These are phyloP conservation scores for Synergus umbraculus DNA, from an alignment of 2,888 invertebrate genomes.

Conservation along the genomic window DNA sequence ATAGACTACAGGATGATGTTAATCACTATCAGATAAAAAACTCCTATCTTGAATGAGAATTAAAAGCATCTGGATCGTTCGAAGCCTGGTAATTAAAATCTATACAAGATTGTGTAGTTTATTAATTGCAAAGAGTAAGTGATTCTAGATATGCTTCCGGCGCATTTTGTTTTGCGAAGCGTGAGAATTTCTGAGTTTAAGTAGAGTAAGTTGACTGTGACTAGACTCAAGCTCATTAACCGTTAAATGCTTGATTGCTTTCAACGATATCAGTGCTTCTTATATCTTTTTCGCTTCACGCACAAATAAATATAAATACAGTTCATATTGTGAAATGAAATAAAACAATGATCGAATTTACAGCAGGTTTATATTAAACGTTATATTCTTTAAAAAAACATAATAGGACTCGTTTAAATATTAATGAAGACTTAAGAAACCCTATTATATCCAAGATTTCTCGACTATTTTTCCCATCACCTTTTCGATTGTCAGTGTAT, in stretches of 20 bases:
- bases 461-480: background rate
- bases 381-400: too few species aligned
- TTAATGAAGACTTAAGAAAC: background rate
- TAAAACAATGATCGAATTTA: too few species aligned
- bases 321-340: too few species aligned
- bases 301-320: too few species aligned
- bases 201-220: conserved; percentile 19
- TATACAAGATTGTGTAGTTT: background rate
- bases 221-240: conserved; percentile 34
- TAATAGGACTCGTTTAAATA: too few species aligned
- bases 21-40: background rate
- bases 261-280: conserved; percentile 29
- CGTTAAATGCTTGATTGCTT: conserved; percentile 7
- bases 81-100: conserved; percentile 21
- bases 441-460: background rate
- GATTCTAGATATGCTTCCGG: conserved; percentile 32
- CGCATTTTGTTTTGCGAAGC: conserved; percentile 21
- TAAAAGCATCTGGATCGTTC: background rate
- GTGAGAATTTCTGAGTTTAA: conserved; percentile 33
- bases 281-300: conserved; percentile 23
- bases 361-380: too few species aligned
- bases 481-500: background rate
- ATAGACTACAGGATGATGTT: background rate
- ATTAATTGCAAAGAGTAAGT: background rate
- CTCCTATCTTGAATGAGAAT: background rate